Conservation (phyloP, 2,113 vertebrate genomes). For the Cyanoderma ruficeps region DNA sequence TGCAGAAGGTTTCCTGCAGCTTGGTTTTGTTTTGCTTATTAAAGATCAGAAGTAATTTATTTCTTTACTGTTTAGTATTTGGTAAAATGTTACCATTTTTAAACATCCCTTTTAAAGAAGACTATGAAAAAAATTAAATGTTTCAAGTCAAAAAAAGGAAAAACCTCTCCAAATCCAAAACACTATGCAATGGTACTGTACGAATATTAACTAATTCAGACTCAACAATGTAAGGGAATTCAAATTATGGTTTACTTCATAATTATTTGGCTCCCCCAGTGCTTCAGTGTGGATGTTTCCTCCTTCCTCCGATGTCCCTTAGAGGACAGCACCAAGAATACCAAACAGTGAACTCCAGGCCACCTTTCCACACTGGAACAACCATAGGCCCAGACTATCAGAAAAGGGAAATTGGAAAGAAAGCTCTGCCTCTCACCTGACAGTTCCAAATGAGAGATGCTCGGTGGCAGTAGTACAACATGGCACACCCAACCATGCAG, state of each 20-base stretch:
- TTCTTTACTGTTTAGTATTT: not conserved
- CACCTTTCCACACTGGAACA: not conserved
- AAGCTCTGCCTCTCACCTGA: not conserved
- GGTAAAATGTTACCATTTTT: not conserved
- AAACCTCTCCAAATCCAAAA: not conserved
- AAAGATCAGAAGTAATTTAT: not conserved
- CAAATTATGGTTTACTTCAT: not conserved
- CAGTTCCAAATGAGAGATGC: not conserved
- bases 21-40: not conserved
- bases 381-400: not conserved
- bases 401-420: not conserved
- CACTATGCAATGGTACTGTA: not conserved
- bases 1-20: not conserved
- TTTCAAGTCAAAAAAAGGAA: not conserved
- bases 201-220: not conserved
- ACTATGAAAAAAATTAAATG: not conserved
- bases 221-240: not conserved
- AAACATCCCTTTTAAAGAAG: not conserved
- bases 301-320: not conserved
- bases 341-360: not conserved
- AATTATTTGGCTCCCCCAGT: not conserved
- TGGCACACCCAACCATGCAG: accelerated
- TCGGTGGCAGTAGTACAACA: not conserved
- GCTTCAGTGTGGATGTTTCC: not conserved
- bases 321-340: not conserved